Conservation (phyloP, 2,113 vertebrate species). For the Thunnus thynnus region DNA sequence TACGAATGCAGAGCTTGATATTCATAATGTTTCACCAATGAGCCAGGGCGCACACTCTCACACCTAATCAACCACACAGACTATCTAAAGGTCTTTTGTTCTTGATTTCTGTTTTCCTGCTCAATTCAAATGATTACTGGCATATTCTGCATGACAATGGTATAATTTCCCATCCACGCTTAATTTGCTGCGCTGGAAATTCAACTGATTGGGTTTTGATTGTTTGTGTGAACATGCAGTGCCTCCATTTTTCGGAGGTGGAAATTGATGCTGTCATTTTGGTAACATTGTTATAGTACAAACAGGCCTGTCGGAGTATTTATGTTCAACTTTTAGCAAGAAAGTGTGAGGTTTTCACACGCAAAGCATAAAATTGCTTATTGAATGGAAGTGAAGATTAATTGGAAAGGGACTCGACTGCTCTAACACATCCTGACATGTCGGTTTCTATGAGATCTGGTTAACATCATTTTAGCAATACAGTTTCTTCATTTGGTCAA, state of each 20-base stretch:
- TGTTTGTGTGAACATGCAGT: conserved; percentile 53
- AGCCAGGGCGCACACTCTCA: conserved; percentile 18
- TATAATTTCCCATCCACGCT: conserved; percentile 51
- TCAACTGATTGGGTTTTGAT: conserved; percentile 68
- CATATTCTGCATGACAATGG: conserved; percentile 54
- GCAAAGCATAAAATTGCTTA: neutral
- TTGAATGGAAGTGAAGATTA: conserved; percentile 19
- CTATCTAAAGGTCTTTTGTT: conserved; percentile 42
- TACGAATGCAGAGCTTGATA: neutral
- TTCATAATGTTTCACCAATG: conserved; percentile 32
- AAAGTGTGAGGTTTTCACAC: conserved; percentile 24
- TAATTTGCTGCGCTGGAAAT: conserved; percentile 57
- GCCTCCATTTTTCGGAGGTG: conserved; percentile 40
- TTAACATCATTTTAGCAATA: neutral
- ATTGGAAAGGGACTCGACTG: conserved; percentile 13
- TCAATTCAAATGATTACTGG: conserved; percentile 55
- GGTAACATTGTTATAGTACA: conserved; percentile 49
- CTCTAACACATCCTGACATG: neutral
- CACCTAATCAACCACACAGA: conserved; percentile 22
- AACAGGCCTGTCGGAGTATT: conserved; percentile 62
- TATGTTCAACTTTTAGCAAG: conserved; percentile 19
- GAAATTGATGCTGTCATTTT: conserved; percentile 60
- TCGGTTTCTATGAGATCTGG: neutral
- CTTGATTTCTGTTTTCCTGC: conserved; percentile 44
- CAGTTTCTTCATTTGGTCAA: too few relatives aligned